These are phyloP conservation scores for Chromis chromis DNA, from an alignment of 2,797 vertebrate species.

Conservation along the genomic window DNA sequence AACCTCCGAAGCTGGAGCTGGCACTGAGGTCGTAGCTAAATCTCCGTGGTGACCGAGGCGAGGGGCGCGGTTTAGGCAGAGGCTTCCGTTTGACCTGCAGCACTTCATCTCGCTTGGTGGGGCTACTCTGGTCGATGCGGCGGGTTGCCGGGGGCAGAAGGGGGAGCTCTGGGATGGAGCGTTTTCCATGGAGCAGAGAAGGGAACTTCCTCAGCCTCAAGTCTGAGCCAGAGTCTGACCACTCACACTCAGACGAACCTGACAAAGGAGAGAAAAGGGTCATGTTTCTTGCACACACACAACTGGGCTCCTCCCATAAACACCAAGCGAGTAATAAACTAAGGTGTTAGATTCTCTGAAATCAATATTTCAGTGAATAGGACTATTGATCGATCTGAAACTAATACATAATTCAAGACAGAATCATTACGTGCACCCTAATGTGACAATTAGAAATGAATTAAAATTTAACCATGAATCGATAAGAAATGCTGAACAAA, in stretches of 20 bases:
- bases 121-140: constrained; percentile 77
- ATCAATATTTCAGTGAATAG: constrained; percentile 61
- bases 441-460: constrained; percentile 70
- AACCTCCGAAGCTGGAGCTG: constrained; percentile 73
- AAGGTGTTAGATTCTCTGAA: constrained; percentile 33
- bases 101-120: constrained; percentile 86
- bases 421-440: constrained; percentile 56
- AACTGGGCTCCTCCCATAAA: neutral
- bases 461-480: constrained; percentile 67
- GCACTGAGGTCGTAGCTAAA: constrained; percentile 89
- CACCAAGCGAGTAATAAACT: constrained; percentile 36
- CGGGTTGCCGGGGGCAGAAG: constrained; percentile 81
- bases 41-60: constrained; percentile 81
- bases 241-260: constrained; percentile 90
- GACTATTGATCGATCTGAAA: constrained; percentile 66
- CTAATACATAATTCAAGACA: constrained; percentile 67
- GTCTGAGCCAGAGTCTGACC: constrained; percentile 94
- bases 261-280: constrained; percentile 15
- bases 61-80: constrained; percentile 62
- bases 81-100: constrained; percentile 86
- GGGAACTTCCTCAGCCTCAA: constrained; percentile 91
- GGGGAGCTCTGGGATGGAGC: constrained; percentile 86
- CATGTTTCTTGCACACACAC: neutral
- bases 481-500: constrained; percentile 57
- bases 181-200: constrained; percentile 89